phyloP scores from a whole-genome alignment of 2,113 vertebrate species.

The Eclectus roratus region DNA sequence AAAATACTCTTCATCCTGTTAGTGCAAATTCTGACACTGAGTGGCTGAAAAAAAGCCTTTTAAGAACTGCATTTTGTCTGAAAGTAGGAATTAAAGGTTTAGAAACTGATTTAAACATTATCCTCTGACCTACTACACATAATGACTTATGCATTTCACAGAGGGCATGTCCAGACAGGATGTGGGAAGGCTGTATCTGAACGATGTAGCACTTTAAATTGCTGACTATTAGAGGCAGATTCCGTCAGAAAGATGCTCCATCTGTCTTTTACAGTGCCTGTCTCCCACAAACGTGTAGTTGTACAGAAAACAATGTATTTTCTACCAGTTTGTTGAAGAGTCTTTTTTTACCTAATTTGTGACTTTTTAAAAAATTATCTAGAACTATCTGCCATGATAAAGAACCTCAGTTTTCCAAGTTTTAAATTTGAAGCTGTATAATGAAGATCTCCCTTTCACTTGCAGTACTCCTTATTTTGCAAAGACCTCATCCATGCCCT shows the following conservation, averaged over 20 bases:
- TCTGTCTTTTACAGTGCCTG: background rate
- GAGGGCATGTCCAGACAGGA: background rate
- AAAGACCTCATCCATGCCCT: background rate
- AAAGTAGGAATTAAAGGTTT: background rate
- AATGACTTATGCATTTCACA: background rate
- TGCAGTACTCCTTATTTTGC: background rate
- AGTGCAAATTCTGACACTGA: background rate
- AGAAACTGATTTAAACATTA: slow-evolving; percentile 36
- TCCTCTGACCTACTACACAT: background rate
- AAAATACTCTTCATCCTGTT: background rate
- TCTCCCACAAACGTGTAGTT: background rate
- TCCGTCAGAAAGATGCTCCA: background rate
- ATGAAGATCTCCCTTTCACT: background rate
- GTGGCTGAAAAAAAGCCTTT: background rate
- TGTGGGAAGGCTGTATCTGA: slow-evolving; percentile 13
- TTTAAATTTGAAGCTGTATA: background rate
- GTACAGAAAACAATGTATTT: background rate
- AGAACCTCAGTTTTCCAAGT: background rate
- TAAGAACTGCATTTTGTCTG: background rate
- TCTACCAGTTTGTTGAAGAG: background rate
- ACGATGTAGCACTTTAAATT: background rate
- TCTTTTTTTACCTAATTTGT: background rate
- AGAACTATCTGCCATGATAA: background rate
- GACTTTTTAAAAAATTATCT: background rate
- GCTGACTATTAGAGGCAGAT: background rate